Base-by-base conservation (phyloP, 2,888 invertebrate species). In the Meghimatium bilineatum region DNA sequence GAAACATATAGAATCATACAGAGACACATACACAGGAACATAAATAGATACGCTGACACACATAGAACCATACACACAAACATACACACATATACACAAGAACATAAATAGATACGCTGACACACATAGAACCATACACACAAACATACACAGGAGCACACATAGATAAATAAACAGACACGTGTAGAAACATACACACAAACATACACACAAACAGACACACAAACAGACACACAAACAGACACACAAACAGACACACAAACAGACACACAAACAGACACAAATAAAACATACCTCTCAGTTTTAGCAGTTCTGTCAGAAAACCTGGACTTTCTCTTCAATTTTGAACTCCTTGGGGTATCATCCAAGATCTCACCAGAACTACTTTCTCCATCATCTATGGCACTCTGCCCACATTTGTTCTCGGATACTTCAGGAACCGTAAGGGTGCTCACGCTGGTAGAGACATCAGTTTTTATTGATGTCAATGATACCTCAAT, bases 201-300 rank as follows among this genome's bases (percentile, higher is more conserved):
- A n/a, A n/a, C n/a, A n/a, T n/a, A n/a, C n/a, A n/a, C n/a, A n/a
- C n/a, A n/a, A n/a, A n/a, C n/a, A n/a, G n/a, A n/a, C n/a, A n/a
- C n/a, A n/a, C n/a, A n/a, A n/a, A n/a, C n/a, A n/a, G n/a, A n/a
- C n/a, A n/a, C n/a, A n/a, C n/a, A n/a, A n/a, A n/a, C n/a, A n/a
- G n/a, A n/a, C n/a, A n/a, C n/a, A 2, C 14, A 72, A n/a, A 75
- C 56, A 75, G 56, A 36, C 32, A 56, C 17, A 23, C 17, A 34
- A 14, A n/a, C n/a, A n/a, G n/a, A 2, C 14, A 72, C n/a, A 75
- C 56, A 75, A 34, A 36, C 32, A 56, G 12, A 23, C 17, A 34
- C 1, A n/a, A 26, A 72, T 12, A 49, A 26, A 1, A 52, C 84
- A 67, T 36, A 86, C 86, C 86, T 85, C n/a, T 86, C 86, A 56